Conservation (phyloP, 2,888 invertebrate species). For the Stenolophus ochropezus region DNA sequence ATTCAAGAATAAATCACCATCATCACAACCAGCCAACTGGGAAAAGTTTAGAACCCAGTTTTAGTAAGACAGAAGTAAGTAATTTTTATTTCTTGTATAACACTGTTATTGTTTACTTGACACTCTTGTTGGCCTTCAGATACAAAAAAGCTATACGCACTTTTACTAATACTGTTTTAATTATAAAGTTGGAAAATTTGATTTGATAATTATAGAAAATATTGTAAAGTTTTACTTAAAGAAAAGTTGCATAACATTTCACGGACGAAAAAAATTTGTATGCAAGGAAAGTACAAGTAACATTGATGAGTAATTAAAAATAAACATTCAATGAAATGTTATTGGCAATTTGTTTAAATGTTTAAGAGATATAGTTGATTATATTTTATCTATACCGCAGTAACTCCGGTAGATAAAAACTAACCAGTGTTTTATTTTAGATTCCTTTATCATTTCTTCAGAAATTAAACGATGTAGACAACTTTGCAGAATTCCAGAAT, state of each 20-base stretch:
- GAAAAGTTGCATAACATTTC: not conserved
- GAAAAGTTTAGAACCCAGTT: not conserved
- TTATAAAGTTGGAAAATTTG: not conserved
- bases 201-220: conserved; percentile 11
- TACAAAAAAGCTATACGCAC: not conserved
- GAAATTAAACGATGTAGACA: conserved; percentile 67
- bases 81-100: not conserved
- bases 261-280: not conserved
- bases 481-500: conserved; percentile 68
- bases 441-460: conserved; percentile 69
- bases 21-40: conserved; percentile 9
- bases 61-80: not conserved
- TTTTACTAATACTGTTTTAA: conserved; percentile 33
- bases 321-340: not conserved
- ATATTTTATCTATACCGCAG: not conserved
- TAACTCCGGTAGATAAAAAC: not conserved
- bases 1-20: conserved; percentile 41
- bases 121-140: conserved; percentile 40
- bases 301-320: conserved; percentile 1
- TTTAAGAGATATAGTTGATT: not conserved
- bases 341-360: not conserved
- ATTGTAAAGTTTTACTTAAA: conserved; percentile 6
- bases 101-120: not conserved
- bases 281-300: not conserved
- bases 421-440: conserved; percentile 62